Evolutionary conservation across 2,113 vertebrate species (phyloP).

Genomic region (Thryonomys swinderianus): DNA sequence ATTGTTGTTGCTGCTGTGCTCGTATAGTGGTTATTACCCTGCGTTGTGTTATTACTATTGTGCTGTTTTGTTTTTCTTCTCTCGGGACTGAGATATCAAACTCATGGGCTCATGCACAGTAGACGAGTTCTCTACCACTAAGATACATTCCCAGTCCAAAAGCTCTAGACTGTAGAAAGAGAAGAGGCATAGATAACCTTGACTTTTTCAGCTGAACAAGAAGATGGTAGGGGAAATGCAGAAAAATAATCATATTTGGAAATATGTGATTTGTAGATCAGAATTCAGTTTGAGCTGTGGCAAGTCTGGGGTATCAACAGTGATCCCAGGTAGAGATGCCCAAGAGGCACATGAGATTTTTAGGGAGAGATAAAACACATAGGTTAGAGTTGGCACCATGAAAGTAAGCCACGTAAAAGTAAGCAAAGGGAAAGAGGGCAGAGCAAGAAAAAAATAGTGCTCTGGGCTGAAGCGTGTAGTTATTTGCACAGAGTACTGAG

Average conservation of each 20-base stretch:
- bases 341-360: not conserved
- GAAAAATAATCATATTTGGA: constrained; percentile 1
- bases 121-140: not conserved
- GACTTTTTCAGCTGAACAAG: not conserved
- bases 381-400: not conserved
- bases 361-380: constrained; percentile 3
- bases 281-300: not conserved
- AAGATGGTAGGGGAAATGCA: not conserved
- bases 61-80: not conserved
- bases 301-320: not conserved
- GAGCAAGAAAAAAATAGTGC: not conserved
- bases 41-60: not conserved
- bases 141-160: not conserved
- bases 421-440: not conserved
- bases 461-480: not conserved
- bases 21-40: no score
- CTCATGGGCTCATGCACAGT: not conserved
- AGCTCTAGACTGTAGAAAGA: not conserved
- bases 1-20: not conserved
- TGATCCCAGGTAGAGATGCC: constrained; percentile 4
- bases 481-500: not conserved
- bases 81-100: not conserved
- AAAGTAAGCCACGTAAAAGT: constrained; percentile 1
- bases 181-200: not conserved
- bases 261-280: not conserved